A percentile compares a stretch with the other conserved stretches of the same genome.
phyloP scores from a whole-genome alignment of 2,888 invertebrate species.

The Diplolepis rosae region DNA sequence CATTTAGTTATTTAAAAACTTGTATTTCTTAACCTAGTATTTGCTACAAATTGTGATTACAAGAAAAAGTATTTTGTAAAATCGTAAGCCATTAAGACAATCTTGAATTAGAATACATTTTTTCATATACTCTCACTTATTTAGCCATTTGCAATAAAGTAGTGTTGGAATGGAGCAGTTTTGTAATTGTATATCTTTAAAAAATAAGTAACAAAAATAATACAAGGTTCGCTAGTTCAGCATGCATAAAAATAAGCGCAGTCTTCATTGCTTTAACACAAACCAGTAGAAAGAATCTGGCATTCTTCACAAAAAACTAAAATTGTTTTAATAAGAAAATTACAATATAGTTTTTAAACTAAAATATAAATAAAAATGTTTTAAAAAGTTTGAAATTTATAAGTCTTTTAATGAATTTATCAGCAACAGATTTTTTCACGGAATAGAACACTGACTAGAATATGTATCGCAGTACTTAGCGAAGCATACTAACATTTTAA shows the following conservation, averaged over 20 bases:
- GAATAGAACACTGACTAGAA: slow-evolving; percentile 18
- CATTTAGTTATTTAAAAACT: not conserved
- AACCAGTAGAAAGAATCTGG: not conserved
- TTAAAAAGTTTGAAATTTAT: not conserved
- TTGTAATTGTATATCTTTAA: slow-evolving; percentile 1
- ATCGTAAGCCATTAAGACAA: not conserved
- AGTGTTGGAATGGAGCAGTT: not conserved
- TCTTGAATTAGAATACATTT: not conserved
- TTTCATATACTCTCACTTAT: not conserved
- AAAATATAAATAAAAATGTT: not conserved
- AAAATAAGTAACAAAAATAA: not conserved
- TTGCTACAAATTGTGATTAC: not conserved
- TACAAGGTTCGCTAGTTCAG: not conserved
- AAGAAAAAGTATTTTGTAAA: not conserved
- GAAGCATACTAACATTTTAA: not conserved
- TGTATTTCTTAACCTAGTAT: not conserved
- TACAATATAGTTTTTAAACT: no score
- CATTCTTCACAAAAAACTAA: not conserved
- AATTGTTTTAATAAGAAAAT: not conserved
- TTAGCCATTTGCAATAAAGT: not conserved
- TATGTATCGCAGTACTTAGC: not conserved
- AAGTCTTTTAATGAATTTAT: no score
- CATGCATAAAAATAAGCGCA: slow-evolving; percentile 1
- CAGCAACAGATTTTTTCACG: not conserved
- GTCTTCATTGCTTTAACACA: not conserved